phyloP scores from a whole-genome alignment of 1,140 invertebrate species.

The Lordiphosa collinella region DNA sequence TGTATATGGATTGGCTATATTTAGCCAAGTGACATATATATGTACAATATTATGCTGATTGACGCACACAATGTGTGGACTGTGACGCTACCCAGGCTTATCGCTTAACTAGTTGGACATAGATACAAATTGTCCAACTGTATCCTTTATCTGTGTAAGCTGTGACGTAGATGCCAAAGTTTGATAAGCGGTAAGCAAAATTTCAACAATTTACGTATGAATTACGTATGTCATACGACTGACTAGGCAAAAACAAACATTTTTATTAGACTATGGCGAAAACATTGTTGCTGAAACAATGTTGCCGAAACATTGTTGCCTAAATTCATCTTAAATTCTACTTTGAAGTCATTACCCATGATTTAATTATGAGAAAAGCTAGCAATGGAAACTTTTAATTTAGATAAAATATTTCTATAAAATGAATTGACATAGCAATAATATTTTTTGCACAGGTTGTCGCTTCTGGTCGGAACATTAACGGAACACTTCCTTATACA shows the following conservation, averaged over 20 bases:
- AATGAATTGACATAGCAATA: too few relatives aligned
- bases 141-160: conserved; percentile 17
- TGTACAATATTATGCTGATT: conserved; percentile 53
- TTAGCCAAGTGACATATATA: conserved; percentile 45
- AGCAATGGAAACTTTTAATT: too few relatives aligned
- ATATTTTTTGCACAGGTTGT: too few relatives aligned
- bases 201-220: conserved; percentile 9
- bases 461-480: too few relatives aligned
- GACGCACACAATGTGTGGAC: conserved; percentile 41
- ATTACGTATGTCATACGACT: background rate
- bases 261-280: too few relatives aligned
- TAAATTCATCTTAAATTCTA: too few relatives aligned
- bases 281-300: too few relatives aligned
- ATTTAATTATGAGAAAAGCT: too few relatives aligned
- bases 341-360: too few relatives aligned
- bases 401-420: too few relatives aligned
- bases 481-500: too few relatives aligned
- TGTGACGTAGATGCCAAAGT: conserved; percentile 26
- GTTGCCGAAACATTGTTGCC: too few relatives aligned
- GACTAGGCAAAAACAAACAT: background rate
- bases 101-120: conserved; percentile 17
- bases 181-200: conserved; percentile 16
- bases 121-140: conserved; percentile 10
- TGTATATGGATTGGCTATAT: conserved; percentile 37
- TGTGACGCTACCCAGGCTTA: conserved; percentile 40